Evolutionary conservation across 2,113 vertebrate genomes (phyloP), one percentile per base, ranked within the genome.

Genomic region (Bolborhynchus lineola): DNA sequence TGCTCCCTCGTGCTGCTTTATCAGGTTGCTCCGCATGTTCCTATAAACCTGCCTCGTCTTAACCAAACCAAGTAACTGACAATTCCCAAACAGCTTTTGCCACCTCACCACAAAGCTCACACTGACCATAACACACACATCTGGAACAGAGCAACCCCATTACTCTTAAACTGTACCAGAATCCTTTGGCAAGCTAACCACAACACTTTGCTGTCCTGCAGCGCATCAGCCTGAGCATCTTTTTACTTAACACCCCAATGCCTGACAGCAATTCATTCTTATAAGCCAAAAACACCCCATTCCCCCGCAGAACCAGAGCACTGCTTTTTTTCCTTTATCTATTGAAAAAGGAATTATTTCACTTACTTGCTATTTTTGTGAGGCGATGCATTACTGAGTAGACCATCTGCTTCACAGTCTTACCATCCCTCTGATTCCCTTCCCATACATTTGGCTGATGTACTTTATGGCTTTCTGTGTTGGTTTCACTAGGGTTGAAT

Each of bases 101-200:
- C 16, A 55, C 74, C 67, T 68, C 12, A 59, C n/a, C 60, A 19
- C 1, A 5, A 10, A n/a, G 15, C 44, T 92, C 23, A 39, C 17
- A 3, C 10, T 21, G 71, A 59, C 14, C 41, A 21, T 26, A 62
- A 82, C 84, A 81, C 0, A 1, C 13, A 35, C 0, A 0, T 42
- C 31, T 50, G 31, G 23, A 90, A 77, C 17, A 67, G 4, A 77
- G 20, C 29, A 85, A 77, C 4, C 7, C 13, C 4, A 0, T 37
- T 41, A 33, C 28, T 35, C 19, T 74, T 59, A 49, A 82, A 23
- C 46, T 49, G 46, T 15, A 19, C 7, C 24, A 59, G 31, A 77
- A 83, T 20, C 41, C 37, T 70, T 7, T 26, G 31, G 29, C 42
- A 29, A 69, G 4, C 16, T 29, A 25, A 23, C 47, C 64, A 52